These are phyloP conservation scores for Gephyroberyx darwinii DNA, from an alignment of 2,797 vertebrate genomes.

Conservation along the genomic window DNA sequence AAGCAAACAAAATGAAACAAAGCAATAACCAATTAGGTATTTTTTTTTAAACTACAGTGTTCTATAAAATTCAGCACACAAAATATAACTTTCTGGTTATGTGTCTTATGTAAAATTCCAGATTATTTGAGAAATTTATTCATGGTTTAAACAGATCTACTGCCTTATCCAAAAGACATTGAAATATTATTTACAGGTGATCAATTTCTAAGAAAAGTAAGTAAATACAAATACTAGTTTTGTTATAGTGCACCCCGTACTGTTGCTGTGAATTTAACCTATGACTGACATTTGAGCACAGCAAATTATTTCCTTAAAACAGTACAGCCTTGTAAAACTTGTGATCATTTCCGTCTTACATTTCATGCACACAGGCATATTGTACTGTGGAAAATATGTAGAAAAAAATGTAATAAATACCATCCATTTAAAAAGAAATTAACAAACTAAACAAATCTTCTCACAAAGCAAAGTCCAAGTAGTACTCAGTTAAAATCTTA, in stretches of 20 bases:
- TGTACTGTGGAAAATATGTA: constrained; percentile 43
- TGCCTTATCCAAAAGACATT: constrained; percentile 63
- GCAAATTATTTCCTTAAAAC: constrained; percentile 39
- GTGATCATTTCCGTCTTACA: constrained; percentile 39
- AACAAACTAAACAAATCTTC: constrained; percentile 26
- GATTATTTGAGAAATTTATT: constrained; percentile 63
- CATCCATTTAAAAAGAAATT: constrained; percentile 47
- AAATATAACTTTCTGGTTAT: constrained; percentile 81
- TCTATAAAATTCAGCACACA: constrained; percentile 85
- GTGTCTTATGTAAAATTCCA: constrained; percentile 67
- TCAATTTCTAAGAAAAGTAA: constrained; percentile 66
- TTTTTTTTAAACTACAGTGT: constrained; percentile 68
- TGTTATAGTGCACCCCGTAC: constrained; percentile 64
- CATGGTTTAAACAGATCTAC: constrained; percentile 56
- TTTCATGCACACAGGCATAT: constrained; percentile 63
- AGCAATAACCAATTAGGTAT: constrained; percentile 65
- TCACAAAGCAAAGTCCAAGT: constrained; percentile 42
- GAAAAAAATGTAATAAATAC: constrained; percentile 68
- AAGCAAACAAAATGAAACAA: constrained; percentile 72
- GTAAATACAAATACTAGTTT: constrained; percentile 68
- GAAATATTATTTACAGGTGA: constrained; percentile 71
- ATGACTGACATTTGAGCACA: constrained; percentile 49
- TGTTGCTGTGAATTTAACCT: constrained; percentile 49
- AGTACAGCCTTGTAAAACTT: constrained; percentile 34
- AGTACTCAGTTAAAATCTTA: constrained; percentile 42